phyloP scores from a whole-genome alignment of 2,888 invertebrate species.

The Eupithecia centaureata region DNA sequence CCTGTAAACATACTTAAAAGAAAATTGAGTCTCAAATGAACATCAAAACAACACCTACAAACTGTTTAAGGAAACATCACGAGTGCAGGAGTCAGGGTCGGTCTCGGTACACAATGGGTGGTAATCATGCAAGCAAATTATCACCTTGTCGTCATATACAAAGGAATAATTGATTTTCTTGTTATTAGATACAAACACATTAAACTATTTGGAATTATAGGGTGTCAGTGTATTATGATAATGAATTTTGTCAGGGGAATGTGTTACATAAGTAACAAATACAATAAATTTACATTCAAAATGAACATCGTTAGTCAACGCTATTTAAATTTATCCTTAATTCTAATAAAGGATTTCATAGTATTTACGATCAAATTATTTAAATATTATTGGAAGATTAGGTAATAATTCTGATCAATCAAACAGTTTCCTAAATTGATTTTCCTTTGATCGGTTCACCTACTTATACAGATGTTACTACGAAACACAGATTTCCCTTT shows the following conservation, averaged over 20 bases:
- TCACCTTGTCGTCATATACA: slow-evolving; percentile 44
- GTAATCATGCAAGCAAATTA: slow-evolving; percentile 53
- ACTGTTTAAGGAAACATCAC: slow-evolving; percentile 50
- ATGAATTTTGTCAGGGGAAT: neutral
- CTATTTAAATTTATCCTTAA: neutral
- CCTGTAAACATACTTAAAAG: slow-evolving; percentile 17
- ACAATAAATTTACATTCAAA: neutral
- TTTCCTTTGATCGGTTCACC: slow-evolving; percentile 10
- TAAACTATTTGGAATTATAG: neutral
- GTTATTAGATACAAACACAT: slow-evolving; percentile 15
- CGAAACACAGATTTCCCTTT: neutral
- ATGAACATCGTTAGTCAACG: too few species aligned
- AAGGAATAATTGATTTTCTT: slow-evolving; percentile 25
- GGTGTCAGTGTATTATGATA: neutral
- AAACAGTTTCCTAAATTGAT: slow-evolving; percentile 9
- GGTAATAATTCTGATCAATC: neutral
- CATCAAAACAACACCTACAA: slow-evolving; percentile 9
- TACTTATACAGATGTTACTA: neutral
- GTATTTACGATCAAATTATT: neutral
- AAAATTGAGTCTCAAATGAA: slow-evolving; percentile 12
- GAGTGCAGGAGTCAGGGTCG: slow-evolving; percentile 55
- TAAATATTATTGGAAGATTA: too few species aligned
- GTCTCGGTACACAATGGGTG: slow-evolving; percentile 55
- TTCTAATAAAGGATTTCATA: neutral
- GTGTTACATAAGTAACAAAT: neutral